Base-by-base conservation (phyloP, 2,113 vertebrate genomes). In the Onychostoma macrolepis region DNA sequence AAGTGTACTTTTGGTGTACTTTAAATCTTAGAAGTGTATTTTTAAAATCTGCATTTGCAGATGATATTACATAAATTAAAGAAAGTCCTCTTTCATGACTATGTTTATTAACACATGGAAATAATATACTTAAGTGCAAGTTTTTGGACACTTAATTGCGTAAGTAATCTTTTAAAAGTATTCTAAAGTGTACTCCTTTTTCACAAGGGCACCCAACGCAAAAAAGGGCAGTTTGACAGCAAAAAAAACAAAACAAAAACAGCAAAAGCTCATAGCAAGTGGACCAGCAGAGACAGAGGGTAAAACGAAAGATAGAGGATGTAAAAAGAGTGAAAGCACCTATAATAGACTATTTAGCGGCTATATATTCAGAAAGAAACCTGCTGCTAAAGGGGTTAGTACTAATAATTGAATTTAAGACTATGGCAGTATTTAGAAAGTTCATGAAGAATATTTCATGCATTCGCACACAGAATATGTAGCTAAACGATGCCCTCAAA, bases 391-490 rank as follows among this genome's bases (percentile, higher is more conserved):
- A 77, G 28, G 41, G 12, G 41, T 77, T 41, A 75, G 36, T 3
- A 13, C 1, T n/a, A 74, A 71, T 69, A 3, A 12, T 74, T n/a
- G 19, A 36, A 38, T 21, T 38, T n/a, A 74, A 45, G 72, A 15
- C 24, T 45, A 26, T 26, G 38, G 24, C 72, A 7, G 24, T 75
- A 26, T 75, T 75, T 75, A 17, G 41, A 45, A 45, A 75, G 72
- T 75, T 45, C 38, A 72, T 41, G 36, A 72, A 41, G 28, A 33
- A 79, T 33, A n/a, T 30, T 36, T 81, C 36, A 82, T 67, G 80
- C 80, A 67, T 28, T 11, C 45, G n/a, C 61, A 61, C 24, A 63
- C 36, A 61, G 43, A 76, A 76, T 28, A 50, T 19, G n/a, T 0
- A 17, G 2, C 45, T 77, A 50, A 43, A 77, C 10, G 1, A 77